Conservation (phyloP, 2,797 vertebrate genomes). For the Cheirogaleus major region DNA sequence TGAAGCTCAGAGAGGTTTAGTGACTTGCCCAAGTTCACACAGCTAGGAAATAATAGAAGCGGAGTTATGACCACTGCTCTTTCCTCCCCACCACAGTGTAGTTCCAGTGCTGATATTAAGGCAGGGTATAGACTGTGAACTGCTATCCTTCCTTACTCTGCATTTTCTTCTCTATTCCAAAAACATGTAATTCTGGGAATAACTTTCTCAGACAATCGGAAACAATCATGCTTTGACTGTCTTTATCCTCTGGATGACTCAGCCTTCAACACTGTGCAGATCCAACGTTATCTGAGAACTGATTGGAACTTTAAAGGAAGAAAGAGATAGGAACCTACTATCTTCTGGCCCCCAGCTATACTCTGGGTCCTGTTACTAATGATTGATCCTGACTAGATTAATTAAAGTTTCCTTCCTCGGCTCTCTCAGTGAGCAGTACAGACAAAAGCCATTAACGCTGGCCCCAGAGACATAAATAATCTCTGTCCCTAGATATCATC, state of each 20-base stretch:
- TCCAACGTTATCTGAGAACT: background rate
- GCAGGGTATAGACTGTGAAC: background rate
- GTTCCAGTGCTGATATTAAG: background rate
- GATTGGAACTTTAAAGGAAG: conserved; percentile 19
- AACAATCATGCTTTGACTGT: background rate
- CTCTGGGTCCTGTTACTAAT: conserved; percentile 34
- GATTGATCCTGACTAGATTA: conserved; percentile 5
- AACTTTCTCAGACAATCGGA: background rate
- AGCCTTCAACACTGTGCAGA: background rate
- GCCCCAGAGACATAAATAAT: conserved; percentile 7
- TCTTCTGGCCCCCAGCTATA: conserved; percentile 25
- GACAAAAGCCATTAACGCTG: background rate
- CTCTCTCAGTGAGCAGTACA: background rate
- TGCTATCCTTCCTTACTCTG: background rate
- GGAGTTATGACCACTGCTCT: rapidly evolving
- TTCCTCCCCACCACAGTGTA: background rate
- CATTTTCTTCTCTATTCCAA: background rate
- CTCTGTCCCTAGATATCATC: background rate
- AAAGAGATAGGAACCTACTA: background rate
- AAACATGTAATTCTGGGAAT: background rate
- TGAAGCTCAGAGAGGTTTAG: background rate
- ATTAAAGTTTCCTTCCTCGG: conserved; percentile 24
- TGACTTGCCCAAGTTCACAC: background rate
- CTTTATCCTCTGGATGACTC: background rate
- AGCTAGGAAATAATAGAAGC: background rate